Percentiles rank a stretch among this genome's conserved stretches.
Evolutionary conservation across 2,888 invertebrate genomes (phyloP).

Genomic region (Didymodactylos carnosus): DNA sequence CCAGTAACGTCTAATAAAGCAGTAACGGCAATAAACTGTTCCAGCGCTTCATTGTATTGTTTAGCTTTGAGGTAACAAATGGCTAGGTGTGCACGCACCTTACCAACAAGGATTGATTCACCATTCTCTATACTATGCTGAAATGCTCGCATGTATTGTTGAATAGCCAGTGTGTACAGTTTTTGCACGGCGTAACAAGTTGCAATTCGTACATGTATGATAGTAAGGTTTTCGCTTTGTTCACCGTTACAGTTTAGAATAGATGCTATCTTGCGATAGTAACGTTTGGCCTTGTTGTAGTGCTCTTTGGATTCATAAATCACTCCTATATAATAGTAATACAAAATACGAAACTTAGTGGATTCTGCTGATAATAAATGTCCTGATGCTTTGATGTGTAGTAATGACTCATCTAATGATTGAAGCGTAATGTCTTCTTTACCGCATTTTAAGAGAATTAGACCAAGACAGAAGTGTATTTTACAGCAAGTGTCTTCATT

Average conservation of each 20-base stretch:
- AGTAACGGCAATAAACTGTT: not conserved
- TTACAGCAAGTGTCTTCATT: not conserved
- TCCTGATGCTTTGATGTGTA: not conserved
- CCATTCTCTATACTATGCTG: not conserved
- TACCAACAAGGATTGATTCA: not conserved
- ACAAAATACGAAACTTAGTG: not conserved
- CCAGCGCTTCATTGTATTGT: not conserved
- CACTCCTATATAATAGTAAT: not conserved
- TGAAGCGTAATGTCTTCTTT: not conserved
- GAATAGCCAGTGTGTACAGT: not conserved
- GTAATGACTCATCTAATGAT: not conserved
- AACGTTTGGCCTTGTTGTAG: not conserved
- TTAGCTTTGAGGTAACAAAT: not conserved
- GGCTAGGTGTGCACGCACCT: not conserved
- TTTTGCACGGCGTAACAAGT: not conserved
- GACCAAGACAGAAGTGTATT: not conserved
- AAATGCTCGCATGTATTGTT: not conserved
- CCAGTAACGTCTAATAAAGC: not conserved
- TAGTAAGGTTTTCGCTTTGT: not conserved
- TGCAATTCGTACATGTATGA: not conserved
- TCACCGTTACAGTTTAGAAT: not conserved
- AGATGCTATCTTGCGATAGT: not conserved
- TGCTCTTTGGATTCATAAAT: not conserved
- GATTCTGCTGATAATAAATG: not conserved
- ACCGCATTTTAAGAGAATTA: not conserved